A percentile compares a stretch with the other conserved stretches of the same genome.
Conservation (phyloP, 2,888 invertebrate genomes). For the Cantharis flavilabris region DNA sequence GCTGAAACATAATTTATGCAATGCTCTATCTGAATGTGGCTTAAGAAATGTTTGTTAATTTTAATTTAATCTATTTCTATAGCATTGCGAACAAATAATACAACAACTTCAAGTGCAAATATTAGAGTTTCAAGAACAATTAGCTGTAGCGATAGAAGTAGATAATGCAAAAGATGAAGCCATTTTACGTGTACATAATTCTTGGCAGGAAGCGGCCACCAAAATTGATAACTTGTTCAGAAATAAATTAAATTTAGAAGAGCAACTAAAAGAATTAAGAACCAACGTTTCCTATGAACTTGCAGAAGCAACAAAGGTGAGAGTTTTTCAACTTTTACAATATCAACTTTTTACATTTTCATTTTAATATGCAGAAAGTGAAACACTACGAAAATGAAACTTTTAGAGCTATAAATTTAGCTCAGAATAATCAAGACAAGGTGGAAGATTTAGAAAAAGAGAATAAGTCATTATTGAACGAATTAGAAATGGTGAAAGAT, state of each 20-base stretch:
- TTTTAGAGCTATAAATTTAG: constrained; percentile 71
- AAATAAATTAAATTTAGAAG: constrained; percentile 47
- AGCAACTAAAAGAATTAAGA: constrained; percentile 39
- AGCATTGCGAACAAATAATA: constrained; percentile 80
- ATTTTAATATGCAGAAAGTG: constrained; percentile 53
- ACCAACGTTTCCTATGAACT: constrained; percentile 39
- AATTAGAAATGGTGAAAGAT: constrained; percentile 54
- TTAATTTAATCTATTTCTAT: constrained; percentile 25
- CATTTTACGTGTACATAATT: constrained; percentile 67
- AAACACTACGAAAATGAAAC: constrained; percentile 72
- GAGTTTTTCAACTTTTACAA: background rate
- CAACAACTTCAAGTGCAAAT: constrained; percentile 73
- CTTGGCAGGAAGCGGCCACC: constrained; percentile 60
- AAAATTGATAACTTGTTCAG: constrained; percentile 47
- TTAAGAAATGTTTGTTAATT: background rate
- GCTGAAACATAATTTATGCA: too few relatives aligned
- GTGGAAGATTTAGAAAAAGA: constrained; percentile 61
- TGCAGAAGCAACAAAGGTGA: constrained; percentile 46
- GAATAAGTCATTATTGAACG: constrained; percentile 50
- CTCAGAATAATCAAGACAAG: constrained; percentile 70
- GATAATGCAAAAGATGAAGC: constrained; percentile 76
- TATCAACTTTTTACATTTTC: constrained; percentile 4
- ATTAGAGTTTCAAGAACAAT: constrained; percentile 76
- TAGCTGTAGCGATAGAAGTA: constrained; percentile 78
- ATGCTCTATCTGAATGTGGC: too few relatives aligned